Evolutionary conservation across 2,888 invertebrate genomes (phyloP), one percentile per base, ranked within the genome.

Genomic region (Antheraea yamamai): DNA sequence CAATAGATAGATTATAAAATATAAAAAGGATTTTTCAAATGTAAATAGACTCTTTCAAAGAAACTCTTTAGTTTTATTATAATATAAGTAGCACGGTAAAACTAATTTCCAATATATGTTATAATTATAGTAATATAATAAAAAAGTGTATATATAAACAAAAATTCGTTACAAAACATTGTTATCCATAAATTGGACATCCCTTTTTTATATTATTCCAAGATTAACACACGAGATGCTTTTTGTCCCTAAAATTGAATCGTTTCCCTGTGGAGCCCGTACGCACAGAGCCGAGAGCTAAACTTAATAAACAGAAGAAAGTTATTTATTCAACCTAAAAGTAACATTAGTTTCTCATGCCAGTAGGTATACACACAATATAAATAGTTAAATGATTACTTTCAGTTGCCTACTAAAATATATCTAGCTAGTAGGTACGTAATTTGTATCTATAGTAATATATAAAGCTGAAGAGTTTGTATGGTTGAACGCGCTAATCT

Each of bases 231-330:
- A 39, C n/a, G 12, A 39, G 39, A 39, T 70, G 39, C 70, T 35
- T 39, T 68, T 39, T 70, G 39, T 70, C 70, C 47, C 39, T 39
- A n/a, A 23, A 70, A 70, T 70, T 70, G 70, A 70, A 70, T 70
- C 70, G 39, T 39, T 20, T 70, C 70, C 70, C 70, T 20, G 39
- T 20, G 39, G 70, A 39, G 20, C 70, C 10, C 39, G 70, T 66
- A 66, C 64, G 64, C 6, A 30, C 30, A 4, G 64, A 66, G 30
- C 20, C 39, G 70, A 39, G 39, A 39, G 35, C 39, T 39, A 70
- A 70, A 70, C 14, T 70, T 70, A 70, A 70, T 70, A 70, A 70
- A 70, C 39, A 14, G 39, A 39, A 70, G 20, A 39, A 70, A 70
- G 39, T 39, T 70, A 70, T 70, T 70, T 70, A 70, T 70, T 70